Evolutionary conservation across 2,113 vertebrate genomes (phyloP).

Genomic region (Neolamprologus modestus): DNA sequence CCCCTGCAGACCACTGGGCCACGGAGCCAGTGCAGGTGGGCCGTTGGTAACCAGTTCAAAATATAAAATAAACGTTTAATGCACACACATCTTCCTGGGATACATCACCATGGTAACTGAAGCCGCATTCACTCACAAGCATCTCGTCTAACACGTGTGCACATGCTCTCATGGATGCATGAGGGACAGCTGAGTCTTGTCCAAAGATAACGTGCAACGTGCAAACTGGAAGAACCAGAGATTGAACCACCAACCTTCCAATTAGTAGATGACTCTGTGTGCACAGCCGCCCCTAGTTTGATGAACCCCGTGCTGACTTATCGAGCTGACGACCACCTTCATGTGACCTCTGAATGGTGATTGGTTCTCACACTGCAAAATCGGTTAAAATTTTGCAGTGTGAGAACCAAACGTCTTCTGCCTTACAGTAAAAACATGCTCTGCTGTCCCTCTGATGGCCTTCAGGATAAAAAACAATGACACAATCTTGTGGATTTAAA

Average conservation of each 20-base stretch:
- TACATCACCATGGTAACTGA: not conserved
- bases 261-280: not conserved
- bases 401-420: fast-evolving
- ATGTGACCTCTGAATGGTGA: not conserved
- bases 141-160: fast-evolving
- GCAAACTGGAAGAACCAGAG: not conserved
- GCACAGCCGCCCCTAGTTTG: not conserved
- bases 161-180: fast-evolving
- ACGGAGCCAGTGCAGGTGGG: not conserved
- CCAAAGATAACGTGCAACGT: not conserved
- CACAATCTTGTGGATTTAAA: fast-evolving
- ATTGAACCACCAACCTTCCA: fast-evolving
- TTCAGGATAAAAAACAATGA: not conserved
- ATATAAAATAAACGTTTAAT: not conserved
- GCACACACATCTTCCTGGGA: not conserved
- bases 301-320: fast-evolving
- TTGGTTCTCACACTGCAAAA: too few relatives aligned
- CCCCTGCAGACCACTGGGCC: not conserved
- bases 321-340: not conserved
- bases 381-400: fast-evolving
- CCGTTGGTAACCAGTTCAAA: not conserved
- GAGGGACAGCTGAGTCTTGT: not conserved
- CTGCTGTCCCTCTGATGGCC: not conserved
- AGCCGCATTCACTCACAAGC: not conserved
- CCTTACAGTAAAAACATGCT: not conserved